Evolutionary conservation across 2,113 vertebrate species (phyloP), one percentile per base, ranked within the genome.

Genomic region (Chaenogobius annularis): DNA sequence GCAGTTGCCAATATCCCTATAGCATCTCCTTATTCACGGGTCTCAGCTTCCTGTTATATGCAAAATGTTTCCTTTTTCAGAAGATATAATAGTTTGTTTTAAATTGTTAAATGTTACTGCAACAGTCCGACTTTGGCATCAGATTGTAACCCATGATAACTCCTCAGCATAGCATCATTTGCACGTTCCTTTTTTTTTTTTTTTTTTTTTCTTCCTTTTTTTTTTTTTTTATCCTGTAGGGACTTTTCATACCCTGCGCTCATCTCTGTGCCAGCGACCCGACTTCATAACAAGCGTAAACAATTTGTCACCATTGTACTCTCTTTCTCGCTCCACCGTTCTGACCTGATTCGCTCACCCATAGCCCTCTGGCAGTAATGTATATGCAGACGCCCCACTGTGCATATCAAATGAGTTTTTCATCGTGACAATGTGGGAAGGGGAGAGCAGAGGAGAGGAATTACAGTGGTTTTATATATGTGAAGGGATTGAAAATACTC

Each of bases 261-360:
- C 85, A 80, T 89, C 81, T 79, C 77, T 63, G 75, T 83, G 73
- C 77, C 22, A 43, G 62, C 79, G 81, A 83, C 74, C 78, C 77
- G 84, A 85, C 86, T 85, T 81, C 77, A 79, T 82, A 87, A 89
- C 85, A 79, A 77, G 81, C 76, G 81, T 77, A 79, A 83, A 87
- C 84, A 85, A 86, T 88, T 89, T 86, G 80, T 83, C 87, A 83
- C 72, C 47, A 75, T 72, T 85, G 82, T 80, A 78, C 82, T 83
- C 73, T 72, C 69, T 63, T 65, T 74, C 81, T 86, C 50, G 1
- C 50, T 10, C 17, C 50, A 5, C 70, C 1, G 40, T 67, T 82
- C 63, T 83, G 84, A 83, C 83, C 84, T 83, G 75, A 81, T 82
- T 87, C 77, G 77, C 79, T 65, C 84, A 78, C 82, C 83, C 69